Percentiles rank a stretch among this genome's conserved stretches.
Conservation (phyloP, 2,888 invertebrate genomes). For the Abrostola triplasia region DNA sequence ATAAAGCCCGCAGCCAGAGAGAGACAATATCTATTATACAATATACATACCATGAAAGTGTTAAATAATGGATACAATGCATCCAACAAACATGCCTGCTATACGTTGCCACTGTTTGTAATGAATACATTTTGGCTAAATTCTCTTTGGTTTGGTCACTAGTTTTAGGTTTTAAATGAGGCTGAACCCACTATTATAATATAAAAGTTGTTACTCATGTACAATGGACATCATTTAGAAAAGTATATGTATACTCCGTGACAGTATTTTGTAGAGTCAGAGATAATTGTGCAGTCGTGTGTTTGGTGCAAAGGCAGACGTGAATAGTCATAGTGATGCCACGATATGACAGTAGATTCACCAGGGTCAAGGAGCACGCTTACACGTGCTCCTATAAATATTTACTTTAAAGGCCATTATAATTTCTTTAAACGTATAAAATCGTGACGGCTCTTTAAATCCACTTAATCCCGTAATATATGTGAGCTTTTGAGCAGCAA, state of each 20-base stretch:
- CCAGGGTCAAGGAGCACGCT: slow-evolving; percentile 25
- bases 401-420: slow-evolving; percentile 27
- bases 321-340: slow-evolving; percentile 19
- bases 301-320: slow-evolving; percentile 12
- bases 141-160: not conserved
- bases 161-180: not conserved
- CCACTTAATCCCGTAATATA: slow-evolving; percentile 32
- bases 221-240: slow-evolving; percentile 15
- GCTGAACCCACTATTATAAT: not conserved
- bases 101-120: not conserved
- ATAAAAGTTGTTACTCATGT: slow-evolving; percentile 18
- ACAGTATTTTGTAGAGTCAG: slow-evolving; percentile 15
- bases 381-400: slow-evolving; percentile 23
- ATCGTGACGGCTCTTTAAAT: slow-evolving; percentile 26
- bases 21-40: slow-evolving; percentile 1
- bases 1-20: not conserved
- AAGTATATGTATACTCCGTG: slow-evolving; percentile 22
- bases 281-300: slow-evolving; percentile 17
- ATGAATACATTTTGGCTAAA: too few species aligned
- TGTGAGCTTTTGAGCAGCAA: slow-evolving; percentile 42
- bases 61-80: not conserved
- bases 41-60: not conserved
- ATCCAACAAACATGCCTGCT: not conserved
- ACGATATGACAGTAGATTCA: slow-evolving; percentile 16
- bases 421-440: slow-evolving; percentile 31